These are phyloP conservation scores for Chelon auratus DNA, from an alignment of 2,797 vertebrate species.

Conservation along the genomic window DNA sequence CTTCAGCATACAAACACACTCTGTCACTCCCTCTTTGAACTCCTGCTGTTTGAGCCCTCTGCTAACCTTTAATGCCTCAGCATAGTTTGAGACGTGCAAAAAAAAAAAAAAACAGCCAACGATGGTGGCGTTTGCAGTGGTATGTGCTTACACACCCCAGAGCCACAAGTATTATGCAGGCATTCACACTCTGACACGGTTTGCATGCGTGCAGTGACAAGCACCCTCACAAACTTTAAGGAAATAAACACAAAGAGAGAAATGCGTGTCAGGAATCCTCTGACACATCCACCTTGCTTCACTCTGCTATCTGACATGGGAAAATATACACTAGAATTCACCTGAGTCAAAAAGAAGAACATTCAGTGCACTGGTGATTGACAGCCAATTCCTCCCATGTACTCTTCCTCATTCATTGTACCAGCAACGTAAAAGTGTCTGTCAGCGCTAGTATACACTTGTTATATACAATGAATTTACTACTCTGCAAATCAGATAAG, in stretches of 20 bases:
- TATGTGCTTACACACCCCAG: slow-evolving; percentile 16
- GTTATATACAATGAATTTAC: not conserved
- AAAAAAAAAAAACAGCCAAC: no score
- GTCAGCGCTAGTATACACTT: not conserved
- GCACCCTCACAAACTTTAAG: slow-evolving; percentile 38
- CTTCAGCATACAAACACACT: slow-evolving; percentile 52
- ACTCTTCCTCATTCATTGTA: slow-evolving; percentile 15
- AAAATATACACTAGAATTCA: slow-evolving; percentile 37
- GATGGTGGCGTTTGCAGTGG: slow-evolving; percentile 2
- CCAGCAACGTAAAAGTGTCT: slow-evolving; percentile 4
- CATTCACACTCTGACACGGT: slow-evolving; percentile 13
- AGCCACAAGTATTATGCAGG: slow-evolving; percentile 35
- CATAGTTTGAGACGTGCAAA: not conserved
- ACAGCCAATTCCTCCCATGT: slow-evolving; percentile 33
- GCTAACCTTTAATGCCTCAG: slow-evolving; percentile 4
- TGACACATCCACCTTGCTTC: slow-evolving; percentile 52
- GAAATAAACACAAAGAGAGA: slow-evolving; percentile 41
- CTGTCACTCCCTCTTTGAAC: slow-evolving; percentile 1
- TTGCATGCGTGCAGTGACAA: slow-evolving; percentile 40
- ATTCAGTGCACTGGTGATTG: slow-evolving; percentile 17
- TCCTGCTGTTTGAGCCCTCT: not conserved
- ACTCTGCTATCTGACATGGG: slow-evolving; percentile 48
- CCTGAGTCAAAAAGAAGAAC: not conserved
- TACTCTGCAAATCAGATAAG: slow-evolving; percentile 15
- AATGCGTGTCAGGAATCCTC: slow-evolving; percentile 67